Base-by-base conservation (phyloP, 1,140 invertebrate species). In the Platorchestia sp. region DNA sequence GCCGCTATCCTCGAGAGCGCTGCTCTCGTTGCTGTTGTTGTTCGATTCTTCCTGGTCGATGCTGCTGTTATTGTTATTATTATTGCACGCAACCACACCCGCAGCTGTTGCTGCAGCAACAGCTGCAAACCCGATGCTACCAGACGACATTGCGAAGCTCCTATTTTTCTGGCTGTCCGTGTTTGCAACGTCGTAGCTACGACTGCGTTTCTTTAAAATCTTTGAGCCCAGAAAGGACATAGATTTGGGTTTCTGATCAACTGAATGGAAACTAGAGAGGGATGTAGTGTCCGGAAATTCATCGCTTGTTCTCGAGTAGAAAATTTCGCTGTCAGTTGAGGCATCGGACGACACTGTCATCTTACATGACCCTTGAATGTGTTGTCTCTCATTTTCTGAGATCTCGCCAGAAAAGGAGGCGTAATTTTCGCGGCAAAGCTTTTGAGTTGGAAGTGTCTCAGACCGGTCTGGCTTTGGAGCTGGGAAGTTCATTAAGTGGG, bases 11-110 rank as follows among this genome's bases (percentile, higher is more conserved):
- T 93, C 91, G 91, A 93, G 6, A 44, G 91, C 45, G 45, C 91
- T 93, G 91, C 91, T 93, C 91, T 93, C 91, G 45, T 93, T 93
- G 91, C 91, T 93, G 91, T 93, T 93, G 91, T 93, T 45, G 43
- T 45, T 93, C 1, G 43, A 45, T 10, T 44, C 43, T 40, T 93
- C 91, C 45, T 93, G 43, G 91, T 45, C 43, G 91, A 45, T 44
- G 91, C 43, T 93, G 91, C 91, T 93, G 91, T 44, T 91, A 42
- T 91, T 91, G 89, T 91, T 91, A 41, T 91, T 93, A 44, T 93
- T 93, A 44, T 45, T 93, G 45, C 91, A 93, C 6, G 91, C 43
- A 45, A 93, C 43, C 36, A 45, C 91, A 47, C 91, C 45, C 40
- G 91, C 91, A 14, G 91, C 45, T n/a, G 91, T 45, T 47, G 43